Conservation (phyloP, 2,888 invertebrate genomes). For the Caenorhabditis doughertyi region DNA sequence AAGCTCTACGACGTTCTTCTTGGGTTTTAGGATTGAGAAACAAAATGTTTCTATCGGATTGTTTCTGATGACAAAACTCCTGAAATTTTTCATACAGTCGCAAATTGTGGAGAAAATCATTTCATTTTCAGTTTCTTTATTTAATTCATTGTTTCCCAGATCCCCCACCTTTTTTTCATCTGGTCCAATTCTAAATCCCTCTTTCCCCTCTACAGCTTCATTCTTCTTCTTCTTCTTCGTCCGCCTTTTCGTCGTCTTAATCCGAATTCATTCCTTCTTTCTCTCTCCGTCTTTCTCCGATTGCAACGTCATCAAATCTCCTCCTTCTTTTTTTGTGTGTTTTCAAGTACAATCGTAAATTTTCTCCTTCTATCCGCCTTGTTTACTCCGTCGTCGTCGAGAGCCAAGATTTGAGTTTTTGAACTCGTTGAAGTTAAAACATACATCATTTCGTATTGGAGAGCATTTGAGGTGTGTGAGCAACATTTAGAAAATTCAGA, state of each 20-base stretch:
- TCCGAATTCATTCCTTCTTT: not conserved
- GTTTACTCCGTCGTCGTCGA: not conserved
- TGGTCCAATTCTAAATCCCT: not conserved
- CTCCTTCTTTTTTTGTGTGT: not conserved
- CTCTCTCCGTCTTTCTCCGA: not conserved
- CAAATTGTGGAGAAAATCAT: too few relatives aligned
- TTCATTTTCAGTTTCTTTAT: too few relatives aligned
- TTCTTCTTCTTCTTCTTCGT: slow-evolving; percentile 3
- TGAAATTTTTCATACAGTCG: too few relatives aligned
- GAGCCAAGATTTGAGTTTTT: not conserved
- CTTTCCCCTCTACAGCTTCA: slow-evolving; percentile 4
- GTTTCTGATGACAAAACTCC: too few relatives aligned
- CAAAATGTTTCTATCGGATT: too few relatives aligned
- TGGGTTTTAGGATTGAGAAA: too few relatives aligned
- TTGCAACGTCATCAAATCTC: slow-evolving; percentile 29
- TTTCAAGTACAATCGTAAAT: slow-evolving; percentile 27
- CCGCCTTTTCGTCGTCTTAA: slow-evolving; percentile 2
- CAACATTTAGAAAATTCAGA: too few relatives aligned
- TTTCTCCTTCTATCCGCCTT: not conserved
- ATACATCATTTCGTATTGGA: too few relatives aligned
- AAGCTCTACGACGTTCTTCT: too few relatives aligned
- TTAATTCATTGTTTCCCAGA: too few relatives aligned
- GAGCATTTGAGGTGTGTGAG: too few relatives aligned
- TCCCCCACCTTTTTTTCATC: too few relatives aligned
- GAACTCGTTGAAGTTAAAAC: not conserved